Evolutionary conservation across 2,797 vertebrate genomes (phyloP), one percentile per base, ranked within the genome.

Genomic region (Anguilla pacifica): DNA sequence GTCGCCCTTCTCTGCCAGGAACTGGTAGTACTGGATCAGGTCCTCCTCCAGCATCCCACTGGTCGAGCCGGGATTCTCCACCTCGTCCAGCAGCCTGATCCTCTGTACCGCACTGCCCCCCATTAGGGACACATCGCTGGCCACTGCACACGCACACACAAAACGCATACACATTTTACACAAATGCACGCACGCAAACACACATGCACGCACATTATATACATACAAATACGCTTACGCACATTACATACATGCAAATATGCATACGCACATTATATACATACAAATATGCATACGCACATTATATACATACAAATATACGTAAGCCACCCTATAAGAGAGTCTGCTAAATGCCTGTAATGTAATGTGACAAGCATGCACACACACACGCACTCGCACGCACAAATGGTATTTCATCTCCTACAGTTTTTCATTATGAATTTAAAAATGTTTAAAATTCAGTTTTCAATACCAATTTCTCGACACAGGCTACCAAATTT

Each of bases 11-110:
- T 99, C 98, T 77, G 99, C 99, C 88, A 99, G 94, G 91, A 99
- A 99, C 92, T 99, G 98, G 88, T 99, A 99, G 94, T 99, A 99
- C 87, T 99, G 99, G 94, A 99, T 99, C 89, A 99, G 95, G 90
- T 99, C 99, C 94, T 99, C 98, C 93, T 99, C 99, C 82, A 99
- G 93, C 98, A 99, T 99, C 6, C 98, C 98, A 85, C 97, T 99
- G 92, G 97, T 97, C 91, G 98, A 98, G 72, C 99, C 98, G 0
- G 98, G 98, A 93, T 98, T 99, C 94, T 99, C 99, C 88, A 98
- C 94, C 92, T 99, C 99, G 86, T 99, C 99, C 86, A 98, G 94
- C 89, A 99, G 95, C 85, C 98, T 95, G 94, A 99, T 97, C 93
- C 98, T 96, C 95, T 99, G 99, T 87, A 99, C 98, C 0, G 98